These are phyloP conservation scores for Hippoglossus stenolepis DNA, from an alignment of 2,113 vertebrate species.

Conservation along the genomic window DNA sequence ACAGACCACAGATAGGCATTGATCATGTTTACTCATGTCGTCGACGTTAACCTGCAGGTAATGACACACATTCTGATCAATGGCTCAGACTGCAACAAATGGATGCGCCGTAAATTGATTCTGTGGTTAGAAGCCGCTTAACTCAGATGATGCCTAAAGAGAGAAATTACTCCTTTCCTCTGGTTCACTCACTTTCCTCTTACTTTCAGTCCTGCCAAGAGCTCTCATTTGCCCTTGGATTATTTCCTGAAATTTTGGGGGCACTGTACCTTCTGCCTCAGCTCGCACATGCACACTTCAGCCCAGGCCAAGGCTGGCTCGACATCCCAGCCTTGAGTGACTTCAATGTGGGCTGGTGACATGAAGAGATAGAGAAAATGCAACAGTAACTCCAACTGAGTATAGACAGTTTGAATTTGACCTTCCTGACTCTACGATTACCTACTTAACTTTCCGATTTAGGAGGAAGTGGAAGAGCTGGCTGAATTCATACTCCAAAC, in stretches of 20 bases:
- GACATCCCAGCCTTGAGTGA: constrained; percentile 57
- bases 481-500: neutral
- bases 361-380: constrained; percentile 43
- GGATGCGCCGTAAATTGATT: constrained; percentile 33
- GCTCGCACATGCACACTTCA: constrained; percentile 39
- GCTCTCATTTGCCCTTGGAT: constrained; percentile 71
- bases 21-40: constrained; percentile 50
- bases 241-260: constrained; percentile 54
- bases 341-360: constrained; percentile 60
- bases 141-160: constrained; percentile 50
- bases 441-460: neutral
- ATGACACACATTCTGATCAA: constrained; percentile 55
- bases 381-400: constrained; percentile 24
- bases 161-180: constrained; percentile 34
- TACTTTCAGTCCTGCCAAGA: constrained; percentile 54
- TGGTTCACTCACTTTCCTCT: constrained; percentile 40
- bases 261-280: constrained; percentile 58
- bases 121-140: constrained; percentile 29
- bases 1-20: constrained; percentile 36
- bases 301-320: constrained; percentile 58
- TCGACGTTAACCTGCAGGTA: constrained; percentile 61
- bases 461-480: neutral
- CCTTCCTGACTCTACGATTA: constrained; percentile 5
- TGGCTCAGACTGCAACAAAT: constrained; percentile 16
- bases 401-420: constrained; percentile 33